Conservation (phyloP, 2,797 vertebrate genomes). For the Buceros bicornis region DNA sequence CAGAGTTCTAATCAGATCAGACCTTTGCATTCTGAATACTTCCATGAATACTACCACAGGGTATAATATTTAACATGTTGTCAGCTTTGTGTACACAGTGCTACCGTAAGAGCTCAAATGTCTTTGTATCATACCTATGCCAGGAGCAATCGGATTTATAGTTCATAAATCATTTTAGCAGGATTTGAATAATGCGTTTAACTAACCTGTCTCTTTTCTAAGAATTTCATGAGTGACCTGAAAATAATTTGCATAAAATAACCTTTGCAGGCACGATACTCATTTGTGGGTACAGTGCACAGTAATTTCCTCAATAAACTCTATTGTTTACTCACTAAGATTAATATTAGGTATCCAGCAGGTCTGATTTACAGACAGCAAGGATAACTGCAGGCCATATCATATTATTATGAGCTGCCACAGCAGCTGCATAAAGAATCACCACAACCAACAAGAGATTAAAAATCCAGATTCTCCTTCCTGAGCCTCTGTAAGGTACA, state of each 20-base stretch:
- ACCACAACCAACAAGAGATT: not conserved
- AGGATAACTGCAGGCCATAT: not conserved
- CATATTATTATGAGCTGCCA: not conserved
- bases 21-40: not conserved
- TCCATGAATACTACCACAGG: not conserved
- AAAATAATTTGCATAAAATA: not conserved
- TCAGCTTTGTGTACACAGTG: not conserved
- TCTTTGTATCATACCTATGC: not conserved
- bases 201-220: not conserved
- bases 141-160: not conserved
- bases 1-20: not conserved
- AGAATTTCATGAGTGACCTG: not conserved
- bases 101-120: not conserved
- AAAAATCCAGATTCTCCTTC: not conserved
- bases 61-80: not conserved
- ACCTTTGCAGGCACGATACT: not conserved
- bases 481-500: not conserved
- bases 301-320: not conserved
- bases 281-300: not conserved
- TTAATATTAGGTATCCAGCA: not conserved
- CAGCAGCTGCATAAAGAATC: not conserved
- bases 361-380: not conserved
- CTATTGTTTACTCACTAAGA: not conserved
- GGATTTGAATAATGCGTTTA: slow-evolving; percentile 3
- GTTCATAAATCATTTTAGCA: not conserved